A percentile compares a stretch with the other conserved stretches of the same genome.
These are phyloP conservation scores for Regulus satrapa DNA, from an alignment of 2,113 vertebrate genomes.

Conservation along the genomic window DNA sequence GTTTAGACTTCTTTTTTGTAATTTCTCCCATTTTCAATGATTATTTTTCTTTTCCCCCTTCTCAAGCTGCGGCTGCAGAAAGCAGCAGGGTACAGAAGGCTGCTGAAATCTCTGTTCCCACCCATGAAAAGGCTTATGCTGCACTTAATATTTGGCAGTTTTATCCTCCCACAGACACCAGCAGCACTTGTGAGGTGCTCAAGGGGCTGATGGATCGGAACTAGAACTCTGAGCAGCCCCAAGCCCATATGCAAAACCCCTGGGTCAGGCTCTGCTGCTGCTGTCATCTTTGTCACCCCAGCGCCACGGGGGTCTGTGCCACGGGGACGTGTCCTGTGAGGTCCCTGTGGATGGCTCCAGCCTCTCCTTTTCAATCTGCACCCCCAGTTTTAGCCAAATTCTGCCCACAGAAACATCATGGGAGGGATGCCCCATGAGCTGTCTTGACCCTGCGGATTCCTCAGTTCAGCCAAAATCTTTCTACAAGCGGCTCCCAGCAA, in stretches of 20 bases:
- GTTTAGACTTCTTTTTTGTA: background rate
- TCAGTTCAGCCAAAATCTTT: background rate
- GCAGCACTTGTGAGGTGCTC: background rate
- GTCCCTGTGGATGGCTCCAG: background rate
- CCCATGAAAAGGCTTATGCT: background rate
- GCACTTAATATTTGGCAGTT: background rate
- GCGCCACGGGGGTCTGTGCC: fast-evolving
- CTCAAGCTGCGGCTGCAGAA: background rate
- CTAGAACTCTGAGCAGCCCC: background rate
- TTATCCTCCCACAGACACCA: background rate
- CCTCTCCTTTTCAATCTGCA: background rate
- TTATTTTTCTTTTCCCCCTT: background rate
- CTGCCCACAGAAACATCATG: background rate
- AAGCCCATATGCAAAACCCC: background rate
- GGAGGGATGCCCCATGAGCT: background rate
- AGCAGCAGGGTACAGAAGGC: background rate
- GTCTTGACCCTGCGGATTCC: fast-evolving
- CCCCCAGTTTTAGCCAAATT: background rate
- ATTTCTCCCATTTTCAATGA: background rate
- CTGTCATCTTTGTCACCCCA: background rate
- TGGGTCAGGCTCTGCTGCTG: background rate
- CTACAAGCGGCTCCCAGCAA: background rate
- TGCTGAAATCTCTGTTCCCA: background rate
- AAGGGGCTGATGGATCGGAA: background rate
- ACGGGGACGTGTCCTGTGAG: background rate